Conservation (phyloP, 2,113 vertebrate genomes). For the Laticauda laticaudata region DNA sequence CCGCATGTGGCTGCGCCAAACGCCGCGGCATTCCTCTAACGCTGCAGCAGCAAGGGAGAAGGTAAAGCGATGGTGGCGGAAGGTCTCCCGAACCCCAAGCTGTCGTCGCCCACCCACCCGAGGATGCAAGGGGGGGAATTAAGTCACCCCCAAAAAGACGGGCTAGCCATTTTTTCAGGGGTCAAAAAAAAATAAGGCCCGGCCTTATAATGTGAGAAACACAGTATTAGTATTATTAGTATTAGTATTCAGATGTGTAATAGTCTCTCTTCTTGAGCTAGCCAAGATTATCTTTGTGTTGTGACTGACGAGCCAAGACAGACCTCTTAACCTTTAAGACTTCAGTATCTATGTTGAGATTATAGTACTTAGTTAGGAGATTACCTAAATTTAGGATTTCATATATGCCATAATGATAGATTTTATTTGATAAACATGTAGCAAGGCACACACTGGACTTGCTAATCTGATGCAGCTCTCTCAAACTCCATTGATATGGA, state of each 20-base stretch:
- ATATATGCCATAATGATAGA: neutral
- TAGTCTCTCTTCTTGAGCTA: neutral
- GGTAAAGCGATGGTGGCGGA: too few species aligned
- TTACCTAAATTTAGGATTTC: neutral
- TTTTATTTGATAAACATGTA: neutral
- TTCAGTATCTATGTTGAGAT: neutral
- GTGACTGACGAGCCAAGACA: neutral
- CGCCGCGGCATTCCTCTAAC: too few species aligned
- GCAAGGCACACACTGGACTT: neutral
- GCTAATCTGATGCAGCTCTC: neutral
- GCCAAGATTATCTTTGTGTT: neutral
- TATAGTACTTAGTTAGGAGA: neutral
- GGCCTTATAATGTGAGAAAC: too few species aligned
- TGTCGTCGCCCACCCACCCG: too few species aligned
- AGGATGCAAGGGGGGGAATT: too few species aligned
- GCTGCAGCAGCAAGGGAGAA: too few species aligned
- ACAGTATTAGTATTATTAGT: neutral
- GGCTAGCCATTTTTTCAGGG: too few species aligned
- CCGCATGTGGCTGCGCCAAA: too few species aligned
- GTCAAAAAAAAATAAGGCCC: too few species aligned
- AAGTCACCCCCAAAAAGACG: too few species aligned
- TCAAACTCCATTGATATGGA: neutral
- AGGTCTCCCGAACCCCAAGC: too few species aligned
- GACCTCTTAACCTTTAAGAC: neutral
- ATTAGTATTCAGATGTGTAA: neutral